Base-by-base conservation (phyloP, 2,797 vertebrate genomes). In the Hyperoplus lanceolatus region DNA sequence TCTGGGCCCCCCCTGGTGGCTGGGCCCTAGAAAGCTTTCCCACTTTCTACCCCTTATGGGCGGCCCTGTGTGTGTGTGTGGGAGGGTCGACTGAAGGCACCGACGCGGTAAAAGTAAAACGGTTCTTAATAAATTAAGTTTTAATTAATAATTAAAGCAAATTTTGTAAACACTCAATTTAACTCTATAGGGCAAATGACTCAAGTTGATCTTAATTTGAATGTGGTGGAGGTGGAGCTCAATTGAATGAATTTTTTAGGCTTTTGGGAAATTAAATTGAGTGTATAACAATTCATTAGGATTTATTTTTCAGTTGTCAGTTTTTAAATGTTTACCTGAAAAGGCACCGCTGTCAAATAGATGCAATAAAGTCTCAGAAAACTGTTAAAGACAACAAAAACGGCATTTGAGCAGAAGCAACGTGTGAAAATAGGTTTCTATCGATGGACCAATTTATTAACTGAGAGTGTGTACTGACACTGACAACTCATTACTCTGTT, bases 41-140 rank as follows among this genome's bases (percentile, higher is more conserved):
- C 21, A 21, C 21, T 21, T 21, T 21, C 21, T 21, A 21, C 21
- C 21, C 21, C 21, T 21, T 21, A 21, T 21, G 21, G 21, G 21
- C 21, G 21, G 21, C 21, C 21, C 21, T 21, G 29, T 29, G 29
- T 29, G 29, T 29, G 29, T 29, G 56, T 36, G 48, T 9, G 45
- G 43, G 51, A 56, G 55, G 61, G n/a, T 43, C 6, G n/a, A 45
- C 67, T 49, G 68, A 54, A 60, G 46, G 50, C 63, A 55, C 6
- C 46, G 1, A 9, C 49, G n/a, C 54, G 13, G n/a, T n/a, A 38
- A 51, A 18, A 60, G 39, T 29, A 8, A 29, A 5, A 8, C 1
- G 29, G 29, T 29, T 29, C n/a, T 14, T 14, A 21, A n/a, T 45
- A 48, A 54, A 63, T 12, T 15, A 5, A 0, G 15, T 13, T 10